A percentile compares a stretch with the other conserved stretches of the same genome.
Conservation (phyloP, 2,888 invertebrate species). For the Rhamnusium bicolor region DNA sequence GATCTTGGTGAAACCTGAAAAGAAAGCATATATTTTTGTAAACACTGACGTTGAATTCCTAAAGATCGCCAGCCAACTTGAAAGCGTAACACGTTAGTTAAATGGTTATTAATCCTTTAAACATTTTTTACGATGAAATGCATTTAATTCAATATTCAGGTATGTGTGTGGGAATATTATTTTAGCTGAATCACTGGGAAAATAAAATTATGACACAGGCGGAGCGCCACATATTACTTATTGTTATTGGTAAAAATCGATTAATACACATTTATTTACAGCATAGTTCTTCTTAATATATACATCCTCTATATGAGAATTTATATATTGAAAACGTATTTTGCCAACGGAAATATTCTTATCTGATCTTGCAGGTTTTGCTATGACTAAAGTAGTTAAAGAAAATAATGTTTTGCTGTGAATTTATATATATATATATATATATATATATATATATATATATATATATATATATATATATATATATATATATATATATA, state of each 20-base stretch:
- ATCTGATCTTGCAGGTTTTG: not conserved
- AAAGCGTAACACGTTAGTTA: not conserved
- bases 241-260: slow-evolving; percentile 25
- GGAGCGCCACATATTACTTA: not conserved
- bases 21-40: not conserved
- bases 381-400: slow-evolving; percentile 19
- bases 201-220: slow-evolving; percentile 23
- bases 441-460: no score
- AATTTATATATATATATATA: not conserved
- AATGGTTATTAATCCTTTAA: not conserved
- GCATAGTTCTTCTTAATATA: slow-evolving; percentile 20
- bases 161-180: slow-evolving; percentile 1
- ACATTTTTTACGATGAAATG: slow-evolving; percentile 1
- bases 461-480: no score
- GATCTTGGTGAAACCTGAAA: not conserved
- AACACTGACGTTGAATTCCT: not conserved
- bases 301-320: slow-evolving; percentile 1
- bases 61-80: not conserved
- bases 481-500: no score
- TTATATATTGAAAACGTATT: not conserved
- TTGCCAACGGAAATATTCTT: not conserved
- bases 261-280: slow-evolving; percentile 1
- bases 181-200: slow-evolving; percentile 28
- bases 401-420: not conserved
- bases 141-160: not conserved